A percentile compares a stretch with the other conserved stretches of the same genome.
These are phyloP conservation scores for Mystacornis crossleyi DNA, from an alignment of 2,113 vertebrate species.

Conservation along the genomic window DNA sequence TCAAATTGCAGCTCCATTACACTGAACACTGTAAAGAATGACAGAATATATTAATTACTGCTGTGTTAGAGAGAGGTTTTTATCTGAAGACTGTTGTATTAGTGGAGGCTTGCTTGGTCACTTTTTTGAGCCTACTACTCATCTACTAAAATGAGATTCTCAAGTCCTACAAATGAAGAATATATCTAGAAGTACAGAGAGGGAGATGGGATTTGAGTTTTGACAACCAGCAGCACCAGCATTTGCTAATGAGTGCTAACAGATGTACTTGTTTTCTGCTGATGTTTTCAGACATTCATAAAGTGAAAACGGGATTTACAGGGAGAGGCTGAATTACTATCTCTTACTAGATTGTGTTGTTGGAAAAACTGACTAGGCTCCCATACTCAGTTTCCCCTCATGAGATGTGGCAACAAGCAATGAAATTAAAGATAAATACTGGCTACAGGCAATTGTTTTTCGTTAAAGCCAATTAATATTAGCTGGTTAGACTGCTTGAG, in stretches of 20 bases:
- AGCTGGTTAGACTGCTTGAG: not conserved
- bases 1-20: not conserved
- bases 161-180: not conserved
- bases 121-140: not conserved
- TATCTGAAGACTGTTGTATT: not conserved
- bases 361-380: constrained; percentile 3
- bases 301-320: not conserved
- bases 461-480: not conserved
- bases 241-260: constrained; percentile 2
- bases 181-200: not conserved
- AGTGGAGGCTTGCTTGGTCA: not conserved
- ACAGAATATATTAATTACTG: not conserved
- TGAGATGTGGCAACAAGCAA: not conserved
- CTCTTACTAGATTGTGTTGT: not conserved
- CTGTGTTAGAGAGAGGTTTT: not conserved
- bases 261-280: not conserved
- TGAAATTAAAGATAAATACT: constrained; percentile 20
- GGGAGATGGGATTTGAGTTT: not conserved
- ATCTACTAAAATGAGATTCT: not conserved
- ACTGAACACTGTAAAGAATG: not conserved
- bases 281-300: not conserved
- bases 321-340: constrained; percentile 26
- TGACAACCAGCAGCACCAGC: not conserved
- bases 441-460: not conserved
- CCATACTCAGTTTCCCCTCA: not conserved